Evolutionary conservation across 2,797 vertebrate genomes (phyloP), one percentile per base, ranked within the genome.

Genomic region (Hippopotamyrus pictus): DNA sequence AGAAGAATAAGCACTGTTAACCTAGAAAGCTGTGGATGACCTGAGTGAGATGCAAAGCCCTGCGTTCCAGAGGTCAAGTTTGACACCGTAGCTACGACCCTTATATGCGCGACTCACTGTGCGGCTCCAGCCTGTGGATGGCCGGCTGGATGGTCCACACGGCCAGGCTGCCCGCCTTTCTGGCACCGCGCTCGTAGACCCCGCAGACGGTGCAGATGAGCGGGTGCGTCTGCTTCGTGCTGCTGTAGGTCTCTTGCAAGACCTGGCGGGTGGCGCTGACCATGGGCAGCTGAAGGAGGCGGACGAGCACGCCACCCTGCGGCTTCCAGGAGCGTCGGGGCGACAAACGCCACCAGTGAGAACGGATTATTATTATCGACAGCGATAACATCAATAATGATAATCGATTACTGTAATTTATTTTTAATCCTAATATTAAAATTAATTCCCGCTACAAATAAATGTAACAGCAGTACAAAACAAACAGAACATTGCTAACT

Each of bases 181-280:
- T 95, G 88, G 96, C 53, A 0, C 96, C 96, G 3, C 92, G 92
- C 93, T 96, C 96, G 0, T 95, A 97, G 86, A 94, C 93, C 4
- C 88, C 90, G 0, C 95, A 97, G 86, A 97, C 92, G 0, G 94
- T 95, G 19, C 93, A 94, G 92, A 97, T 85, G 89, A 97, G 90
- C 0, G 96, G 96, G 90, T 97, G 95, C 0, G 92, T 93, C 84
- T 96, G 93, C 91, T 96, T 97, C 91, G 96, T 95, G 91, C 92
- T 95, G 89, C 79, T 5, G 25, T 96, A 97, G 3, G 93, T 95
- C 25, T 94, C 91, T 93, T 96, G 96, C 59, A 97, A 90, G 6
- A 93, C 94, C 88, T 94, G 91, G 0, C 94, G 93, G 9, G 96
- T 94, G 0, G 94, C 93, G 62, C 93, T 96, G 90, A 97, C 95